A percentile compares a stretch with the other conserved stretches of the same genome.
Evolutionary conservation across 2,888 invertebrate genomes (phyloP).

Genomic region (Xylophagus ater): DNA sequence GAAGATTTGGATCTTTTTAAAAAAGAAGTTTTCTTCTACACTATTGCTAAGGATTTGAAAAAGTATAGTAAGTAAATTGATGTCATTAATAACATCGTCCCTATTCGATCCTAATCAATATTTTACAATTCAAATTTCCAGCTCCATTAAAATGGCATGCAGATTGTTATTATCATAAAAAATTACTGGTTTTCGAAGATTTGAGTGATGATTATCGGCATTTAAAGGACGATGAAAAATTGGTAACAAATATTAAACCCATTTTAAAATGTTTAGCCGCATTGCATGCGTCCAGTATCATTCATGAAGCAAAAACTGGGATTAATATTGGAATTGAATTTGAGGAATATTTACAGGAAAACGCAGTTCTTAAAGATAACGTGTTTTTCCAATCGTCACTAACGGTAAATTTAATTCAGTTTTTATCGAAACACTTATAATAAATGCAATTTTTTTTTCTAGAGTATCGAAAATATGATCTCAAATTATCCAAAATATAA

Average conservation of each 20-base stretch:
- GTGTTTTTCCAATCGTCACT: neutral
- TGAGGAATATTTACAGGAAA: neutral
- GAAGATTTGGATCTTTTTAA: no score
- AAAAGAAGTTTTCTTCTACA: no score
- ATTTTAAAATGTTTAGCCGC: constrained; percentile 29
- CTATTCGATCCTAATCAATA: no score
- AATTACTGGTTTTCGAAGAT: constrained; percentile 7
- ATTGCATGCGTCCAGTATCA: constrained; percentile 31
- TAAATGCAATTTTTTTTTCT: no score
- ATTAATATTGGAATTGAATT: constrained; percentile 8
- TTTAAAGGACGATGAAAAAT: constrained; percentile 1
- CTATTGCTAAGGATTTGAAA: no score
- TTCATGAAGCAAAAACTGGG: constrained; percentile 24
- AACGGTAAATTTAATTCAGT: neutral
- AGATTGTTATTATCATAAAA: constrained; percentile 4
- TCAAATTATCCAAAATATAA: no score
- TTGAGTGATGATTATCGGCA: constrained; percentile 2
- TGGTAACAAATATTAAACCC: constrained; percentile 21
- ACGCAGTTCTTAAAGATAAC: neutral
- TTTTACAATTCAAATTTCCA: no score
- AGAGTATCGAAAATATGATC: no score
- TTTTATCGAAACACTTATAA: no score
- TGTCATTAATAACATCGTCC: no score
- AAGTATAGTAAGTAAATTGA: no score
- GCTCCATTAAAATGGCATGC: constrained; percentile 5